Conservation (phyloP, 1,140 invertebrate species). For the Drosophila biarmipes region DNA sequence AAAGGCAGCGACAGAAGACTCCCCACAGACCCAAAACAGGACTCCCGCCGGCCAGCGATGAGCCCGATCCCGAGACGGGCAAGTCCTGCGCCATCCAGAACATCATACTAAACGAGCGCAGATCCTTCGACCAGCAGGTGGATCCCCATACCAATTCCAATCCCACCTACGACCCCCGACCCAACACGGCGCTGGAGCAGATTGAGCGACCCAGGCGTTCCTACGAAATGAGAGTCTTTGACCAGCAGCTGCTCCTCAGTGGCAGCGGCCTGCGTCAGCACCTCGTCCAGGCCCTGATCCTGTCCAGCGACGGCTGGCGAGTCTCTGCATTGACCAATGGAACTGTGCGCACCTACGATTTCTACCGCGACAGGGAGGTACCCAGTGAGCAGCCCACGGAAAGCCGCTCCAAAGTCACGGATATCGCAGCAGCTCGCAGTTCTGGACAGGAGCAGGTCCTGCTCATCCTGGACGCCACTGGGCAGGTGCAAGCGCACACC, state of each 20-base stretch:
- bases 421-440: constrained; percentile 56
- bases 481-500: constrained; percentile 57
- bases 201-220: constrained; percentile 58
- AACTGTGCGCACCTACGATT: constrained; percentile 67
- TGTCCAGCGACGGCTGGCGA: constrained; percentile 73
- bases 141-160: not conserved
- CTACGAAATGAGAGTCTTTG: constrained; percentile 70
- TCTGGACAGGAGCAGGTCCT: constrained; percentile 50
- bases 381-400: not conserved
- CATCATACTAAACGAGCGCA: constrained; percentile 77
- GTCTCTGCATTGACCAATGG: constrained; percentile 72
- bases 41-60: constrained; percentile 15
- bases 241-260: constrained; percentile 73
- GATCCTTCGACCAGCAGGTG: constrained; percentile 60
- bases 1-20: constrained; percentile 27
- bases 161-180: constrained; percentile 37
- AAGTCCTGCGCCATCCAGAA: constrained; percentile 84
- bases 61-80: constrained; percentile 56
- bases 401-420: constrained; percentile 16
- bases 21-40: constrained; percentile 28
- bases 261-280: constrained; percentile 68
- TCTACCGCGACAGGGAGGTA: constrained; percentile 67
- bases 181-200: constrained; percentile 63
- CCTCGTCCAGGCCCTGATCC: constrained; percentile 65
- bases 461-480: constrained; percentile 38